A percentile compares a stretch with the other conserved stretches of the same genome.
These are phyloP conservation scores for Oreotrochilus melanogaster DNA, from an alignment of 2,113 vertebrate genomes.

Conservation along the genomic window DNA sequence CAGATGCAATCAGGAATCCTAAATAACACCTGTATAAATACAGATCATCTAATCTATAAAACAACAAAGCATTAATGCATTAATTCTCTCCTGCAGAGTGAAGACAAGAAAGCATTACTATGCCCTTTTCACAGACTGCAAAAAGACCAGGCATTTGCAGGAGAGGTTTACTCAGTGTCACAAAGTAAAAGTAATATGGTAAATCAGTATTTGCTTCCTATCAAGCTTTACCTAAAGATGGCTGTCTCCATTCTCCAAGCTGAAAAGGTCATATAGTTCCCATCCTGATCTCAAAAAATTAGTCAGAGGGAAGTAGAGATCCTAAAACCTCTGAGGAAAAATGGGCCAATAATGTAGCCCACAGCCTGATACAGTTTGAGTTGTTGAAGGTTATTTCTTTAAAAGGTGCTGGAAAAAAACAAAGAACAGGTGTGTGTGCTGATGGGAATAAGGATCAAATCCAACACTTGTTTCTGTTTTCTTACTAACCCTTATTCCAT, in stretches of 20 bases:
- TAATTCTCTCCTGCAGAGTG: neutral
- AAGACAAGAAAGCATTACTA: neutral
- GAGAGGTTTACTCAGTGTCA: neutral
- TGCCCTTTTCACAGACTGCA: neutral
- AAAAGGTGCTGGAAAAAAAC: neutral
- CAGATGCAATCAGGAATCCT: neutral
- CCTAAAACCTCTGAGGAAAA: neutral
- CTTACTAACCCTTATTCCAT: neutral
- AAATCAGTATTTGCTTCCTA: neutral
- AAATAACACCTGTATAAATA: neutral
- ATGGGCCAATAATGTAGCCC: neutral
- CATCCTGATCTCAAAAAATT: neutral
- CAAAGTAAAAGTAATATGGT: neutral
- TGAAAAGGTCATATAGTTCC: neutral
- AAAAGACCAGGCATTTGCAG: neutral
- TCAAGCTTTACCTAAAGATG: neutral
- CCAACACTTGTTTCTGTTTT: neutral
- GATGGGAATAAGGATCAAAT: neutral
- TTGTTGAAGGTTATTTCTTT: neutral
- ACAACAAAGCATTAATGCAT: neutral
- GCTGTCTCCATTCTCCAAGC: neutral
- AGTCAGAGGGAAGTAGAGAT: neutral
- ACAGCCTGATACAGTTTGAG: neutral
- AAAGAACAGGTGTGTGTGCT: neutral
- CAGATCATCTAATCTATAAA: neutral